A percentile compares a stretch with the other conserved stretches of the same genome.
These are phyloP conservation scores for Eudemis profundana DNA, from an alignment of 2,888 invertebrate genomes.

Conservation along the genomic window DNA sequence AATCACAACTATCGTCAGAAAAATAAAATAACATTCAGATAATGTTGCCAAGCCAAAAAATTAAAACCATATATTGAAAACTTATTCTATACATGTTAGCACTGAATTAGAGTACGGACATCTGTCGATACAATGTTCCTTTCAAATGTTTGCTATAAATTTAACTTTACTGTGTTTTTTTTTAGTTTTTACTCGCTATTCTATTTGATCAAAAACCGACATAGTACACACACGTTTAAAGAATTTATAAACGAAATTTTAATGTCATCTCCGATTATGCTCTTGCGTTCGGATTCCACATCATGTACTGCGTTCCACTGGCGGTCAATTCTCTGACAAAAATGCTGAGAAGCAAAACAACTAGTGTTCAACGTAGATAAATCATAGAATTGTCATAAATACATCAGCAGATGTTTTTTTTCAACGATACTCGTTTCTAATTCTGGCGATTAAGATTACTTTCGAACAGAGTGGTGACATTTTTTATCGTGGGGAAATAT, in stretches of 20 bases:
- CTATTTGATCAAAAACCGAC: background rate
- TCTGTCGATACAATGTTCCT: too few species aligned
- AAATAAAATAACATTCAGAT: conserved; percentile 42
- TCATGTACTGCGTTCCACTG: background rate
- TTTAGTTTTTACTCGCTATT: too few species aligned
- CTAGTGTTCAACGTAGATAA: too few species aligned
- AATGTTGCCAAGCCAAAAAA: conserved; percentile 27
- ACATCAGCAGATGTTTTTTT: too few species aligned
- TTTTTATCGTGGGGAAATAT: background rate
- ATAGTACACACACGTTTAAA: background rate
- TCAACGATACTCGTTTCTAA: too few species aligned
- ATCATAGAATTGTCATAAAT: too few species aligned
- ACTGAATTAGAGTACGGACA: background rate
- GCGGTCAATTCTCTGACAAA: background rate
- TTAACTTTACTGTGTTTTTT: too few species aligned
- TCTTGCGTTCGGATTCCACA: background rate
- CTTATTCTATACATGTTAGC: background rate
- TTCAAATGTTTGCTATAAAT: too few species aligned
- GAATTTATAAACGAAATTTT: conserved; percentile 3
- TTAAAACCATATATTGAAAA: conserved; percentile 14
- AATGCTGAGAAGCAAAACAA: background rate
- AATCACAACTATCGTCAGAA: conserved; percentile 43
- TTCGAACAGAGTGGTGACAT: background rate
- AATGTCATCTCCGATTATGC: background rate
- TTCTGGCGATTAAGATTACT: too few species aligned